Percentiles rank a stretch among this genome's conserved stretches.
These are phyloP conservation scores for Aselliscus stoliczkanus DNA, from an alignment of 2,797 vertebrate genomes.

Conservation along the genomic window DNA sequence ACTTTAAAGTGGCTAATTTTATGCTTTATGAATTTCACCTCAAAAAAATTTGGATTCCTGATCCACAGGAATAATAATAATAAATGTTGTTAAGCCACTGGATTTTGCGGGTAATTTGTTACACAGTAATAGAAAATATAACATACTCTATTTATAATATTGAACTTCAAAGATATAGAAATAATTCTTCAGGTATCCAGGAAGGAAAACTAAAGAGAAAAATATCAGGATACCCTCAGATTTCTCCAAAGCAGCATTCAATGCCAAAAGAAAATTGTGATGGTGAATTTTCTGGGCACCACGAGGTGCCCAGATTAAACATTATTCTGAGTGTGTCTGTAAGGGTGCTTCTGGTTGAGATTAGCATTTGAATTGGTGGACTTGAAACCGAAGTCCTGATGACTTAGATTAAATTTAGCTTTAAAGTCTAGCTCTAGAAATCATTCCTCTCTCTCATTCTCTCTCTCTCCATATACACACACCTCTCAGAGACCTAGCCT, in stretches of 20 bases:
- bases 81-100: not conserved
- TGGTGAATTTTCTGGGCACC: not conserved
- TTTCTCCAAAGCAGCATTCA: not conserved
- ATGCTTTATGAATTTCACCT: not conserved
- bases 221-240: not conserved
- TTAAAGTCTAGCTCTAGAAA: no score
- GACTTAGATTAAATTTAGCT: no score
- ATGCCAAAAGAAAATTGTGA: not conserved
- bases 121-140: not conserved
- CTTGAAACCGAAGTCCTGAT: no score
- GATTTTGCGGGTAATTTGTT: not conserved
- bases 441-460: no score
- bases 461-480: no score
- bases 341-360: not conserved
- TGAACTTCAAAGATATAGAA: not conserved
- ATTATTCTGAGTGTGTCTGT: not conserved
- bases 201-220: not conserved
- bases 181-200: not conserved
- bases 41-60: not conserved
- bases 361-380: not conserved
- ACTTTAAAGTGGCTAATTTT: not conserved
- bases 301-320: not conserved
- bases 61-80: not conserved
- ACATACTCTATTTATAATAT: not conserved
- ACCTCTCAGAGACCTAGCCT: no score